These are phyloP conservation scores for Metallyticus violacea DNA, from an alignment of 2,888 invertebrate species.

Conservation along the genomic window DNA sequence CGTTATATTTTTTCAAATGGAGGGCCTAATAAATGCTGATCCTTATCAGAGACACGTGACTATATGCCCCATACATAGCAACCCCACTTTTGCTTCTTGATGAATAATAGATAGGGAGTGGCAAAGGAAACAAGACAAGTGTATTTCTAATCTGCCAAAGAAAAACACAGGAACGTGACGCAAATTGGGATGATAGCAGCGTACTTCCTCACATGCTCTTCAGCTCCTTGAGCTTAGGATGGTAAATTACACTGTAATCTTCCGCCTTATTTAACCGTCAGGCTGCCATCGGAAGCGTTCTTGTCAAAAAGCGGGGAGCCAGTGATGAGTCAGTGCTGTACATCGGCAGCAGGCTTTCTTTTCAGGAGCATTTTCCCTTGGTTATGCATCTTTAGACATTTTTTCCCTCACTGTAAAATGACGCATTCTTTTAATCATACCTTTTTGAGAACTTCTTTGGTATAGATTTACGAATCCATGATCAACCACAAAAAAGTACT, in stretches of 20 bases:
- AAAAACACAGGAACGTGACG: neutral
- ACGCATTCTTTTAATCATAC: no score
- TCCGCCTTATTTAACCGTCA: neutral
- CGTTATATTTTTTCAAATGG: neutral
- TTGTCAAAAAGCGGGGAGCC: neutral
- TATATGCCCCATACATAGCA: neutral
- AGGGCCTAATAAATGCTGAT: neutral
- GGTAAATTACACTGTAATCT: neutral
- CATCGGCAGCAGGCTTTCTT: no score
- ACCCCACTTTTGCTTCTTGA: neutral
- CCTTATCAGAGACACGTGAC: neutral
- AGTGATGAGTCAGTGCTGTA: neutral
- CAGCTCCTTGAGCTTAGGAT: neutral
- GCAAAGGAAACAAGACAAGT: neutral
- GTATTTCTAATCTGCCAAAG: neutral
- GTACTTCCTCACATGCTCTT: neutral
- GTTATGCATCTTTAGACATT: no score
- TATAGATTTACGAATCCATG: no score
- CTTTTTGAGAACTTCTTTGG: no score
- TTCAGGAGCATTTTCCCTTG: no score
- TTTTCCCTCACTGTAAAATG: no score
- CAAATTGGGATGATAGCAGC: neutral
- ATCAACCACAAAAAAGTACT: no score
- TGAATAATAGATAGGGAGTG: neutral
- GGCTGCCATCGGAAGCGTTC: neutral